Evolutionary conservation across 2,797 vertebrate species (phyloP), one percentile per base, ranked within the genome.

Genomic region (Ataeniobius toweri): DNA sequence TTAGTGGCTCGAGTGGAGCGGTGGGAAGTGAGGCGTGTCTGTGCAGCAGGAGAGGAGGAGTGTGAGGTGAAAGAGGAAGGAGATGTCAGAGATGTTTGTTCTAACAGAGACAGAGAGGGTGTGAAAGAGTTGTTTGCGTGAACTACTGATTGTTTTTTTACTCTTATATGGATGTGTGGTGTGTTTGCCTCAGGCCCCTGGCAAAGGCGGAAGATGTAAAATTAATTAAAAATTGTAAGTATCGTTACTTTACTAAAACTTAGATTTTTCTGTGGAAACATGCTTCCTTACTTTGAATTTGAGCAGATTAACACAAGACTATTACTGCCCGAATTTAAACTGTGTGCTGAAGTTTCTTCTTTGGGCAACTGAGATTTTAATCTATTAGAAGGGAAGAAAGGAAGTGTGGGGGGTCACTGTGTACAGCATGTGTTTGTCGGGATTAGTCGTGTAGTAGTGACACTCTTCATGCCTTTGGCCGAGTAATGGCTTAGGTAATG

Each of bases 141-240:
- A 85, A 83, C 80, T 78, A 73, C 65, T 81, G 74, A 71, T 73
- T 82, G 76, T 83, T 61, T 73, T 68, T 78, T 39, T 78, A 73
- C 67, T 85, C 82, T 83, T 84, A 63, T 73, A 63, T 79, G 88
- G 83, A 81, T 51, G 83, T 85, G n/a, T 86, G 79, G 82, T 9
- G 44, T 41, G 65, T 77, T 80, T 81, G 83, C 71, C 26, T 70
- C 65, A 68, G 74, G 74, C 74, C 80, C 84, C 78, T 50, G 79
- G 71, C 74, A 61, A 75, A 83, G 77, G 80, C 85, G 73, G 85
- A 91, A 76, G 80, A 88, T 91, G 85, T 91, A 88, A 85, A 87
- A 88, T 88, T 77, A 91, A 78, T 72, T 76, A 77, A 58, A 85
- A 63, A 5, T 80, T 88, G 94, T 94, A 75, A 94, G 94, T 95